Evolutionary conservation across 2,888 invertebrate genomes (phyloP).

Genomic region (Hypena proboscidalis): DNA sequence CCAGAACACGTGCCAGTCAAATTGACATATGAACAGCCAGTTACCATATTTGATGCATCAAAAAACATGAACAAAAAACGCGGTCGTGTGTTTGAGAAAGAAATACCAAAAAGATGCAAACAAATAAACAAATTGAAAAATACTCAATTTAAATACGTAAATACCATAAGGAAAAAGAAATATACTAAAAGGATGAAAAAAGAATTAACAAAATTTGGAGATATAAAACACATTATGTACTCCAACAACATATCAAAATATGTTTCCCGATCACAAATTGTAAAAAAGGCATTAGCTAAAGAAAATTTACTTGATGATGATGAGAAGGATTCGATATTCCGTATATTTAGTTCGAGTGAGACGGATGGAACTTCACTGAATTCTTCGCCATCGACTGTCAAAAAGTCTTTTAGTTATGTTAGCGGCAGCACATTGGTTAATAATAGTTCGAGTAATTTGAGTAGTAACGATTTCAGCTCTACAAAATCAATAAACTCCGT

Average conservation of each 20-base stretch:
- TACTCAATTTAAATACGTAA: slow-evolving; percentile 53
- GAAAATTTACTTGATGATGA: slow-evolving; percentile 53
- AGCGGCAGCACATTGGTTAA: slow-evolving; percentile 56
- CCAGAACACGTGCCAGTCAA: no score
- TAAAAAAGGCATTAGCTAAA: slow-evolving; percentile 56
- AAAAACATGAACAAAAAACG: slow-evolving; percentile 33
- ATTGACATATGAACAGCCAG: slow-evolving; percentile 35
- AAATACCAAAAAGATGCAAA: slow-evolving; percentile 42
- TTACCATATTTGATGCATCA: slow-evolving; percentile 43
- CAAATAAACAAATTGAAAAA: slow-evolving; percentile 43
- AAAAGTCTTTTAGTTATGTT: slow-evolving; percentile 46
- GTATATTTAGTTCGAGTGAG: slow-evolving; percentile 20
- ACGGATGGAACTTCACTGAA: slow-evolving; percentile 35
- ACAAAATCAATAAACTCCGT: slow-evolving; percentile 33
- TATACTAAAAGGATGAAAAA: slow-evolving; percentile 44
- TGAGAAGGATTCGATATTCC: slow-evolving; percentile 19
- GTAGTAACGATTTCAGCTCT: slow-evolving; percentile 29
- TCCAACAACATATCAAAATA: slow-evolving; percentile 46
- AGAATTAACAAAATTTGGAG: slow-evolving; percentile 28
- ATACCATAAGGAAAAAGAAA: slow-evolving; percentile 41
- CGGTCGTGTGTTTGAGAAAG: slow-evolving; percentile 26
- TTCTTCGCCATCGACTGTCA: slow-evolving; percentile 39
- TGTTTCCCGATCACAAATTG: slow-evolving; percentile 46
- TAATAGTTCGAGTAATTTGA: slow-evolving; percentile 40
- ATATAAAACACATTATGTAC: slow-evolving; percentile 42